Percentiles rank a stretch among this genome's conserved stretches.
Conservation (phyloP, 2,797 vertebrate genomes). For the Helicolenus hilgendorfi region DNA sequence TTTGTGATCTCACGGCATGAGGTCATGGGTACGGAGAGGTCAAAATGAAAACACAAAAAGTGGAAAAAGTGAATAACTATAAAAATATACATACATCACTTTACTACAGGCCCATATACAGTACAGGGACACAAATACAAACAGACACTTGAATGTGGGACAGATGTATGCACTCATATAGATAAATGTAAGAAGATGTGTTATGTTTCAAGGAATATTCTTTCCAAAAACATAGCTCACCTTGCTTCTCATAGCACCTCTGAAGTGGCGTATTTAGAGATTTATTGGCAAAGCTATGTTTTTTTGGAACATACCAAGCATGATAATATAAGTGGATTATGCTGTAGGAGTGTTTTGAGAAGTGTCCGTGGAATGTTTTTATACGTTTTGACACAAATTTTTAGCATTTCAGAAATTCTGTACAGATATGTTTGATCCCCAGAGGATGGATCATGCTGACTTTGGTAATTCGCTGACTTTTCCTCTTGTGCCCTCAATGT, state of each 20-base stretch:
- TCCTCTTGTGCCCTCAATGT: background rate
- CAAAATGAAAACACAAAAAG: constrained; percentile 24
- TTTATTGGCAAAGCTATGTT: no score
- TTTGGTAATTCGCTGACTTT: background rate
- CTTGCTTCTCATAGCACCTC: background rate
- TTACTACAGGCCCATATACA: background rate
- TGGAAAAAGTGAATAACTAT: constrained; percentile 9
- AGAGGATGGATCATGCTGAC: background rate
- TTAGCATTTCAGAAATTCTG: background rate
- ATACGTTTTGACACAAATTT: background rate
- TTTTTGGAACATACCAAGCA: background rate
- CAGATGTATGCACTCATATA: background rate
- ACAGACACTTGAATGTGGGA: background rate
- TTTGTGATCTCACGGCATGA: constrained; percentile 73
- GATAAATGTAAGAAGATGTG: background rate
- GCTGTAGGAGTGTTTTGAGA: background rate
- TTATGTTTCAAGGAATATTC: background rate
- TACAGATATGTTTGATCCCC: background rate
- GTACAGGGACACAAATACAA: constrained; percentile 6
- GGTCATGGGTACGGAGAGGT: constrained; percentile 54
- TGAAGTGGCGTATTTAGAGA: background rate
- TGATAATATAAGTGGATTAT: background rate
- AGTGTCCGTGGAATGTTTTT: background rate
- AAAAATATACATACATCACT: constrained; percentile 21
- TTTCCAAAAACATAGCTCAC: background rate